A percentile compares a stretch with the other conserved stretches of the same genome.
Evolutionary conservation across 2,113 vertebrate species (phyloP).

Genomic region (Machaerirhynchus nigripectus): DNA sequence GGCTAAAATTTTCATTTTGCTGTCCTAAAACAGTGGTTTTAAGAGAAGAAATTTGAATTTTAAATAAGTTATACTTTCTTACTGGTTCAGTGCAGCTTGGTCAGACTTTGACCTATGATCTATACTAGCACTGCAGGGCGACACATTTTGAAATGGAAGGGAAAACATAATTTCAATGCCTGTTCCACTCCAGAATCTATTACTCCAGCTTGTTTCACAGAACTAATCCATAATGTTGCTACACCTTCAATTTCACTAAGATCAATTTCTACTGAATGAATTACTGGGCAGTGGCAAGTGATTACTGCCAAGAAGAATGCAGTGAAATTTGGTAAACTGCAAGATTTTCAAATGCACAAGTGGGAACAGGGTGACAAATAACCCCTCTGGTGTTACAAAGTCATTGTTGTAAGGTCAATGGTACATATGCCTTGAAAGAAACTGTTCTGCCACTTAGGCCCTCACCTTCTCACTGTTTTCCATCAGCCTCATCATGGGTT

Average conservation of each 20-base stretch:
- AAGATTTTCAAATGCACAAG: background rate
- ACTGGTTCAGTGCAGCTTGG: background rate
- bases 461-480: background rate
- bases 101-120: background rate
- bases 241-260: background rate
- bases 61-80: background rate
- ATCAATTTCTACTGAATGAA: background rate
- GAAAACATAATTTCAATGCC: fast-evolving
- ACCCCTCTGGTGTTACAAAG: background rate
- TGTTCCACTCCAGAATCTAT: background rate
- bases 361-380: background rate
- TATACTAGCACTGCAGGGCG: background rate
- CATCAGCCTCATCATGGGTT: background rate
- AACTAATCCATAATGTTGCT: background rate
- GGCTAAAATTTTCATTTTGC: background rate
- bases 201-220: background rate
- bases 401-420: background rate
- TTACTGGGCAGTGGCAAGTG: background rate
- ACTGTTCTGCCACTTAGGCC: background rate
- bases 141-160: background rate
- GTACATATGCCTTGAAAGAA: background rate
- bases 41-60: background rate
- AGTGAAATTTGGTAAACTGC: background rate
- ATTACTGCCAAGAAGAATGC: background rate
- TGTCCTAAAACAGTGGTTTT: background rate